Conservation (phyloP, 2,888 invertebrate species). For the Zhuqinia jingwanae region DNA sequence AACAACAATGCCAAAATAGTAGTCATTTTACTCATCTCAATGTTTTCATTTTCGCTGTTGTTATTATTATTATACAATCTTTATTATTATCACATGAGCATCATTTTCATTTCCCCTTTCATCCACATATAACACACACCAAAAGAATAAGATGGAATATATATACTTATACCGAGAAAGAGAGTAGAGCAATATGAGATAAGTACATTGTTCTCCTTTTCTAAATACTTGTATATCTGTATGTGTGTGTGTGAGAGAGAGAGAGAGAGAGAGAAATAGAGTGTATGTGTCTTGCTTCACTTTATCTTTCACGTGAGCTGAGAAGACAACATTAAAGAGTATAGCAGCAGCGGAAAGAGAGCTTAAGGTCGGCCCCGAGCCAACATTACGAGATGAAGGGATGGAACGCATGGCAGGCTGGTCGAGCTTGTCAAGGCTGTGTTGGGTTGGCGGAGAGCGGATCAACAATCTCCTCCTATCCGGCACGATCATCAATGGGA, state of each 20-base stretch:
- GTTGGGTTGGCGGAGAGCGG: constrained; percentile 79
- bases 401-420: constrained; percentile 78
- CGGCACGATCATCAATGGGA: constrained; percentile 79
- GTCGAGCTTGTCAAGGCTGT: constrained; percentile 77
- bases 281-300: not conserved
- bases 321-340: too few relatives aligned
- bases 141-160: not conserved
- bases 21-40: not conserved
- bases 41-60: constrained; percentile 26
- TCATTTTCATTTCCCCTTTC: constrained; percentile 33
- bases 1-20: constrained; percentile 24
- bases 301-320: constrained; percentile 20
- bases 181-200: constrained; percentile 20
- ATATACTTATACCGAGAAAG: not conserved
- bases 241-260: constrained; percentile 5
- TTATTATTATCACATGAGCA: constrained; percentile 34
- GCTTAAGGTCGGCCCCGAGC: constrained; percentile 72
- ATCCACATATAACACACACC: not conserved
- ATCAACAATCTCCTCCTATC: constrained; percentile 80
- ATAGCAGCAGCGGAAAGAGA: not conserved
- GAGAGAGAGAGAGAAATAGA: not conserved
- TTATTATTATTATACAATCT: constrained; percentile 35
- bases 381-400: constrained; percentile 71
- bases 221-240: constrained; percentile 6
- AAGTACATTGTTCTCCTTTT: constrained; percentile 30